phyloP scores from a whole-genome alignment of 2,888 invertebrate species.

The Elysia crispata region DNA sequence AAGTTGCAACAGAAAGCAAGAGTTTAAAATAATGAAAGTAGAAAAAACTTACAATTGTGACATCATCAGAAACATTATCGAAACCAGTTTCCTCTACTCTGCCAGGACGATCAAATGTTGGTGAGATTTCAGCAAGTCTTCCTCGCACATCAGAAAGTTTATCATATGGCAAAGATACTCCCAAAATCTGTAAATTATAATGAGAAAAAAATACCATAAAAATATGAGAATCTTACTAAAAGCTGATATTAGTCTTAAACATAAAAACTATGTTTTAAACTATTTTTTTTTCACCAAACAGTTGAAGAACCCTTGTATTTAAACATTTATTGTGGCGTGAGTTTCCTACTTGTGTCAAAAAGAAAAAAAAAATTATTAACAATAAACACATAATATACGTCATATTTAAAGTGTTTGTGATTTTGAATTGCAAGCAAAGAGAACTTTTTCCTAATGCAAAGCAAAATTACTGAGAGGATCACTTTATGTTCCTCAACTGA shows the following conservation, averaged over 20 bases:
- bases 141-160: slow-evolving; percentile 88
- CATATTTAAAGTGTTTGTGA: background rate
- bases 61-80: slow-evolving; percentile 87
- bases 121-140: slow-evolving; percentile 90
- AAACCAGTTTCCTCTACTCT: slow-evolving; percentile 90
- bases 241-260: too few relatives aligned
- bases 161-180: slow-evolving; percentile 90
- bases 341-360: too few relatives aligned
- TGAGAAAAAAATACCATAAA: slow-evolving; percentile 5
- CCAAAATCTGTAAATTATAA: slow-evolving; percentile 79
- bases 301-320: too few relatives aligned
- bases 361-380: too few relatives aligned
- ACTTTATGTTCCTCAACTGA: slow-evolving; percentile 75
- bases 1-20: too few relatives aligned
- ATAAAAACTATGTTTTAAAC: too few relatives aligned
- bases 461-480: background rate
- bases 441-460: too few relatives aligned
- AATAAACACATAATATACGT: too few relatives aligned
- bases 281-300: too few relatives aligned
- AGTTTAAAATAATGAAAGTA: background rate
- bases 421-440: too few relatives aligned
- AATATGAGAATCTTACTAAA: background rate
- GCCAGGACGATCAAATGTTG: slow-evolving; percentile 91
- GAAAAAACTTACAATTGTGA: slow-evolving; percentile 79
- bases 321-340: too few relatives aligned